Evolutionary conservation across 1,140 invertebrate species (phyloP).

Genomic region (Camponotus pennsylvanicus): DNA sequence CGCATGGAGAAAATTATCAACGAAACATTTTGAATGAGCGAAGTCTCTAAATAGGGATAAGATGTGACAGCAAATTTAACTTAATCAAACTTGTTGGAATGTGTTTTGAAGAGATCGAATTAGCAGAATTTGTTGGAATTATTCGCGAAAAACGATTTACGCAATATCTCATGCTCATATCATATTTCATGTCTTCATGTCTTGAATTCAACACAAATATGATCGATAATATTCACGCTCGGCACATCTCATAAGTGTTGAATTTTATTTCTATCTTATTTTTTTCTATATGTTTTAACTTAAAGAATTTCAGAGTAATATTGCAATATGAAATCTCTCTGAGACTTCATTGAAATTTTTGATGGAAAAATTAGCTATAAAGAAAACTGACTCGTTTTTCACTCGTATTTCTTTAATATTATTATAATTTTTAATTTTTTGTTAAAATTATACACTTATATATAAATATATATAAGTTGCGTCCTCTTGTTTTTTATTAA

Average conservation of each 20-base stretch:
- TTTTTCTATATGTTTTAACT: neutral
- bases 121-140: constrained; percentile 40
- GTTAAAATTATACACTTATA: neutral
- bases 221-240: constrained; percentile 36
- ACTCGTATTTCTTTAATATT: neutral
- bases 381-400: neutral
- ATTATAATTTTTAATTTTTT: neutral
- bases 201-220: constrained; percentile 20
- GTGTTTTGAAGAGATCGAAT: constrained; percentile 21
- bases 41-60: constrained; percentile 30
- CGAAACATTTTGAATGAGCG: neutral
- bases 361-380: neutral
- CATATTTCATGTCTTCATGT: neutral
- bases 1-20: neutral
- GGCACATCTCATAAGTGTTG: neutral
- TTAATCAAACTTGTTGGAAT: constrained; percentile 36
- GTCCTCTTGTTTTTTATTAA: neutral
- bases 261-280: constrained; percentile 11
- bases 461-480: neutral
- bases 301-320: neutral
- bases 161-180: neutral
- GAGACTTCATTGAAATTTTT: neutral
- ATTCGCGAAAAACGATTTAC: neutral
- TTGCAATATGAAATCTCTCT: neutral
- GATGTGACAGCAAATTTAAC: constrained; percentile 24